phyloP scores from a whole-genome alignment of 2,888 invertebrate species.

The Plusia festucae region DNA sequence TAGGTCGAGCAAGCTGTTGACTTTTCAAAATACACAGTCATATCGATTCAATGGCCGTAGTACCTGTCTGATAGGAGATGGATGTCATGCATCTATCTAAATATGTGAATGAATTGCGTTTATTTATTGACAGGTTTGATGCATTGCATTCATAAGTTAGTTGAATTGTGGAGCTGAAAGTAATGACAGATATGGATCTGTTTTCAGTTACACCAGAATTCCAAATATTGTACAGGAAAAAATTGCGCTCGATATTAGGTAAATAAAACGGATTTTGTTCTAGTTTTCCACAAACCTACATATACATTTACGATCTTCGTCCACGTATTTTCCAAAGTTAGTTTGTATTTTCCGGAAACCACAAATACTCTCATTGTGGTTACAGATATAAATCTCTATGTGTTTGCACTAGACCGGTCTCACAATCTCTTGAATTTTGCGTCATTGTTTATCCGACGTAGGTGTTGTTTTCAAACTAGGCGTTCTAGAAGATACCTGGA shows the following conservation, averaged over 20 bases:
- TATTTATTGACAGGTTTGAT: not conserved
- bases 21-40: not conserved
- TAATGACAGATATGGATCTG: not conserved
- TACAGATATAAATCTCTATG: not conserved
- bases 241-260: no score
- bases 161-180: not conserved
- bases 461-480: not conserved
- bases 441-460: not conserved
- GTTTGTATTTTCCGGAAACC: not conserved
- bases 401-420: not conserved
- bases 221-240: no score
- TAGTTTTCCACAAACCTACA: no score
- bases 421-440: not conserved
- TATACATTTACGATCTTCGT: not conserved
- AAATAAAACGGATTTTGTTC: no score
- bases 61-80: no score
- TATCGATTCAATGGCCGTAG: not conserved
- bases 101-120: not conserved
- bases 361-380: conserved; percentile 1
- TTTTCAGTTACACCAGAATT: not conserved
- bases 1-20: not conserved
- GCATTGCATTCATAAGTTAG: not conserved
- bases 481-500: not conserved
- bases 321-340: not conserved
- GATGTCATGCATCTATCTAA: no score